Evolutionary conservation across 2,797 vertebrate species (phyloP), one percentile per base, ranked within the genome.

Genomic region (Pseudochirops corinnae): DNA sequence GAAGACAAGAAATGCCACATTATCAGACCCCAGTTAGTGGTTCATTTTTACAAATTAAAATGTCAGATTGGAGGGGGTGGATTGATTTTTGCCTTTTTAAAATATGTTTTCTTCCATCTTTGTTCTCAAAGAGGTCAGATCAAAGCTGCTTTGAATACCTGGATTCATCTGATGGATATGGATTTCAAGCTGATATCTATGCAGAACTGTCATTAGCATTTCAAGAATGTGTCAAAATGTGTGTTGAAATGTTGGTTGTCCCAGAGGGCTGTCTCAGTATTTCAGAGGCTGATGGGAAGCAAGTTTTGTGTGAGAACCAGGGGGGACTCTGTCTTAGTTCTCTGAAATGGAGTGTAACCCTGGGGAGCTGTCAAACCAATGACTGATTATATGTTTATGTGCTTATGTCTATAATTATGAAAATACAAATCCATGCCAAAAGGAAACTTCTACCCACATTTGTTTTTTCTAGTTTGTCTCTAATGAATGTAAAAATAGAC

Each of bases 361-460:
- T 46, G 74, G 9, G 74, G 74, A 87, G 0, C 13, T 92, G 31
- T n/a, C 87, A 92, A 90, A 55, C 93, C 33, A 94, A 91, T 94
- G 56, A 93, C 39, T 58, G n/a, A 95, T 94, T 87, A 4, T 93
- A 82, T 26, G 93, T 96, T 53, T 24, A 87, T 56, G 87, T 94
- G 21, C 74, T 5, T 94, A 53, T 46, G 9, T 12, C 90, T 60
- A 12, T 26, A 93, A 74, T 92, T 94, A 14, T 93, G 46, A 92
- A 93, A 93, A 55, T 39, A 87, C 74, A 95, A 52, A 55, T 74
- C 11, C 46, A 92, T 28, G 29, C 93, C 93, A n/a, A 92, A 92
- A 90, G 3, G 5, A 14, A 16, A 87, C 21, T 18, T 82, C 18
- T 39, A 21, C 18, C 12, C 94, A 74, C 96, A 90, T 18, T 93